phyloP scores from a whole-genome alignment of 2,888 invertebrate species.

The Lasiommata megera region DNA sequence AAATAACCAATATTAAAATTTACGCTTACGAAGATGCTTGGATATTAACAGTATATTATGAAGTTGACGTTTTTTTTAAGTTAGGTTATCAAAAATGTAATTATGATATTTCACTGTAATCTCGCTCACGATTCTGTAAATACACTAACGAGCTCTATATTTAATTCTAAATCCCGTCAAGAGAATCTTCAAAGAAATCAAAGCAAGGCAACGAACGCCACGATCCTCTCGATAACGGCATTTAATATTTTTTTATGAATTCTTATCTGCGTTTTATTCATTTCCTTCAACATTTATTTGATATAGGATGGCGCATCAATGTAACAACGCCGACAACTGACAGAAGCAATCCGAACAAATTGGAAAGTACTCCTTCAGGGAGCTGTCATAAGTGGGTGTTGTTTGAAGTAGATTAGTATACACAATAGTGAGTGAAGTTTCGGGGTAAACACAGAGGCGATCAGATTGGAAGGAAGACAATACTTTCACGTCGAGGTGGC shows the following conservation, averaged over 20 bases:
- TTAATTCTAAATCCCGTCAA: constrained; percentile 20
- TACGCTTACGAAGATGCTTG: too few relatives aligned
- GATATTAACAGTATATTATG: too few relatives aligned
- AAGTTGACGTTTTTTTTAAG: too few relatives aligned
- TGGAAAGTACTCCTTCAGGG: constrained; percentile 30
- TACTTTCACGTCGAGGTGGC: constrained; percentile 52
- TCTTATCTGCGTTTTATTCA: constrained; percentile 30
- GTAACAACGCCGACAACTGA: background rate
- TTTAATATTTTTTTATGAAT: constrained; percentile 32
- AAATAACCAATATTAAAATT: too few relatives aligned
- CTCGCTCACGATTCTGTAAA: background rate
- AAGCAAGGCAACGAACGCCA: constrained; percentile 25
- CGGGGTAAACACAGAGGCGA: constrained; percentile 41
- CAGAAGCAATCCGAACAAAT: constrained; percentile 23
- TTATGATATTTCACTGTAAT: background rate
- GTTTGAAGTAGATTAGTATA: constrained; percentile 45
- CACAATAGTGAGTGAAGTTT: constrained; percentile 44
- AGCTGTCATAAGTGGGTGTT: constrained; percentile 32
- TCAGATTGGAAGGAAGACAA: constrained; percentile 66
- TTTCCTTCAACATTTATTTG: constrained; percentile 27
- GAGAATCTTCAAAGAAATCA: constrained; percentile 27
- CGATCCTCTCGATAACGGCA: constrained; percentile 27
- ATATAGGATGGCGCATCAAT: constrained; percentile 3
- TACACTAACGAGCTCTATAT: constrained; percentile 8
- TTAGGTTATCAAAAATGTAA: too few relatives aligned